Conservation (phyloP, 2,797 vertebrate species). For the Odontamblyopus rebecca region DNA sequence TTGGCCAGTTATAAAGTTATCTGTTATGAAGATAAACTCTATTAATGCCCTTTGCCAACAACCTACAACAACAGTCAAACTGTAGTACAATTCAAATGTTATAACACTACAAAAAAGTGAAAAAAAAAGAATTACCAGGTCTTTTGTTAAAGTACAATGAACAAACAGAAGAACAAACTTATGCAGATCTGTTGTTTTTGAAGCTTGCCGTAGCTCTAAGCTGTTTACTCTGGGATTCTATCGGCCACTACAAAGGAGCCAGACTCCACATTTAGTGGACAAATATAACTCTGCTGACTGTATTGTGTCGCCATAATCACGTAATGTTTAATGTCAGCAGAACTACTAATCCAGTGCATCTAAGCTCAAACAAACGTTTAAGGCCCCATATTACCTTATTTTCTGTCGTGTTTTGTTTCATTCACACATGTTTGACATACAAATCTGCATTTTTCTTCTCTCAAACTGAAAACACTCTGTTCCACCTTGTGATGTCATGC, state of each 20-base stretch:
- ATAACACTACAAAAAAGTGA: neutral
- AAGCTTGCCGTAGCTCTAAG: too few species aligned
- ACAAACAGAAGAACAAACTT: neutral
- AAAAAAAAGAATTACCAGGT: neutral
- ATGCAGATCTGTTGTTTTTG: neutral
- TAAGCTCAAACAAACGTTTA: neutral
- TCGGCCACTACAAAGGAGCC: neutral
- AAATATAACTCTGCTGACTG: neutral
- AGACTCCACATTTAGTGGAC: neutral
- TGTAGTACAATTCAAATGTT: neutral
- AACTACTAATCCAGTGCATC: neutral
- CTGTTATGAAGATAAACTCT: too few species aligned
- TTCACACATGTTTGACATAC: too few species aligned
- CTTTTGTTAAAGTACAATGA: neutral
- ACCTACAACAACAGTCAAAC: too few species aligned
- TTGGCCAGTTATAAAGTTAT: too few species aligned
- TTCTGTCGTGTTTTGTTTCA: too few species aligned
- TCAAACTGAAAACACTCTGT: too few species aligned
- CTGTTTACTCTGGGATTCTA: neutral
- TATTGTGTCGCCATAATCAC: neutral
- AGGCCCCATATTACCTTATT: too few species aligned
- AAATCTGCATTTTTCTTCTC: too few species aligned
- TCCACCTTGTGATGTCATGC: too few species aligned
- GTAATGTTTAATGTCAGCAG: neutral
- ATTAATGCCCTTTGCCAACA: too few species aligned